Percentiles rank a stretch among this genome's conserved stretches.
Conservation (phyloP, 2,888 invertebrate genomes). For the Hirtodrosophila confusa region DNA sequence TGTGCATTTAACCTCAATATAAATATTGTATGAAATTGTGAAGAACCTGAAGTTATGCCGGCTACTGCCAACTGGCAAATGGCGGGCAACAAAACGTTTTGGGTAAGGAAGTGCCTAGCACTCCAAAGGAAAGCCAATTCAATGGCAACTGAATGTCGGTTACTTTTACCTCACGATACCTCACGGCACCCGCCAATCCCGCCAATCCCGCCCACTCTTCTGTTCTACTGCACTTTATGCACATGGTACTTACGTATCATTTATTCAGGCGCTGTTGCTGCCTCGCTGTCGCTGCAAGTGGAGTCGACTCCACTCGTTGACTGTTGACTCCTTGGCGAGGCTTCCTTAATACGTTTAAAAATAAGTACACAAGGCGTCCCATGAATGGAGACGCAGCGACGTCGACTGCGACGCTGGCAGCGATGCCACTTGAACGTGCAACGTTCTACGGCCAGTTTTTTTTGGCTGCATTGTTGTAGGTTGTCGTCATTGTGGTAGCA, state of each 20-base stretch:
- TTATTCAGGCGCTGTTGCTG: slow-evolving; percentile 47
- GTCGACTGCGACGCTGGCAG: neutral
- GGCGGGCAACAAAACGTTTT: slow-evolving; percentile 10
- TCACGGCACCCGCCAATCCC: too few relatives aligned
- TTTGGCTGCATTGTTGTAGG: neutral
- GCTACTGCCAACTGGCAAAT: neutral
- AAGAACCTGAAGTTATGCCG: slow-evolving; percentile 6
- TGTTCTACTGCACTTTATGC: slow-evolving; percentile 28
- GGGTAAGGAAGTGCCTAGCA: slow-evolving; percentile 6
- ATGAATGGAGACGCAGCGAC: slow-evolving; percentile 29
- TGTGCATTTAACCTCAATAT: neutral
- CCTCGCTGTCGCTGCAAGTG: slow-evolving; percentile 18
- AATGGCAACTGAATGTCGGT: slow-evolving; percentile 22
- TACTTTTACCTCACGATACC: slow-evolving; percentile 17
- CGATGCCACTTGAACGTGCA: slow-evolving; percentile 57
- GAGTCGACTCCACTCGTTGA: slow-evolving; percentile 11
- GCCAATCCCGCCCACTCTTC: neutral
- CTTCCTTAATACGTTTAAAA: slow-evolving; percentile 74
- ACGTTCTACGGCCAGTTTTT: slow-evolving; percentile 34
- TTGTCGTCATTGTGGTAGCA: slow-evolving; percentile 13
- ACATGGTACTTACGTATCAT: slow-evolving; percentile 42
- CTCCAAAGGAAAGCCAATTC: slow-evolving; percentile 20
- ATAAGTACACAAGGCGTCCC: slow-evolving; percentile 54
- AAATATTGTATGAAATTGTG: neutral
- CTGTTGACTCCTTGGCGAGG: slow-evolving; percentile 41